A percentile compares a stretch with the other conserved stretches of the same genome.
Evolutionary conservation across 2,113 vertebrate species (phyloP).

Genomic region (Antennarius striatus): DNA sequence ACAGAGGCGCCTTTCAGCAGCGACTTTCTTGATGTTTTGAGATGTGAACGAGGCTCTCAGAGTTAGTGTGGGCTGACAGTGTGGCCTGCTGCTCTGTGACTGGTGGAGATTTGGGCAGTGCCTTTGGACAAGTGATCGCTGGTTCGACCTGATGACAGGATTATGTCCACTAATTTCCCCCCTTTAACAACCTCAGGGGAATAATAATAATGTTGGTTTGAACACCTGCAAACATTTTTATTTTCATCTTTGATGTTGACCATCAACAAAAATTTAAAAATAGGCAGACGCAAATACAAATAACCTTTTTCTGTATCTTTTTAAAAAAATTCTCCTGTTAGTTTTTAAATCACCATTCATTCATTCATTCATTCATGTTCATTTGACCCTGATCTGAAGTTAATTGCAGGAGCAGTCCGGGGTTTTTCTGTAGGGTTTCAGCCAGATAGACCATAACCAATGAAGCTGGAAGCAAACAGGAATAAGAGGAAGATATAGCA

Average conservation of each 20-base stretch:
- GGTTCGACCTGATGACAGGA: conserved; percentile 14
- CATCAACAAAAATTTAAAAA: conserved; percentile 41
- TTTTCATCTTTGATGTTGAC: conserved; percentile 51
- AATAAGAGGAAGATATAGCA: conserved; percentile 62
- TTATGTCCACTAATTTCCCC: conserved; percentile 21
- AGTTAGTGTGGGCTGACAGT: conserved; percentile 3
- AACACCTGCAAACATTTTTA: conserved; percentile 32
- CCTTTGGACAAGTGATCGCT: conserved; percentile 39
- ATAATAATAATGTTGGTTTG: conserved; percentile 46
- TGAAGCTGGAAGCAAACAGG: conserved; percentile 45
- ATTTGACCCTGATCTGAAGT: too few species aligned
- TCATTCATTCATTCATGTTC: too few species aligned
- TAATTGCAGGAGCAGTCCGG: too few species aligned
- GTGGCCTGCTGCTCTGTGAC: conserved; percentile 26
- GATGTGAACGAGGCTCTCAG: conserved; percentile 10
- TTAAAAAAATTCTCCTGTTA: too few species aligned
- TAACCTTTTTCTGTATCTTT: background rate
- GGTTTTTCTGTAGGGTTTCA: too few species aligned
- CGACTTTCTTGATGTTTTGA: background rate
- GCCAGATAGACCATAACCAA: too few species aligned
- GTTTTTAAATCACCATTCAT: too few species aligned
- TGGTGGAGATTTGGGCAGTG: conserved; percentile 43
- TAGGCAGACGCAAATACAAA: conserved; percentile 35
- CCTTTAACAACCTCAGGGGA: conserved; percentile 24
- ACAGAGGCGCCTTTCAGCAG: too few species aligned